Evolutionary conservation across 2,888 invertebrate genomes (phyloP).

Genomic region (Lasioglossum villosulum): DNA sequence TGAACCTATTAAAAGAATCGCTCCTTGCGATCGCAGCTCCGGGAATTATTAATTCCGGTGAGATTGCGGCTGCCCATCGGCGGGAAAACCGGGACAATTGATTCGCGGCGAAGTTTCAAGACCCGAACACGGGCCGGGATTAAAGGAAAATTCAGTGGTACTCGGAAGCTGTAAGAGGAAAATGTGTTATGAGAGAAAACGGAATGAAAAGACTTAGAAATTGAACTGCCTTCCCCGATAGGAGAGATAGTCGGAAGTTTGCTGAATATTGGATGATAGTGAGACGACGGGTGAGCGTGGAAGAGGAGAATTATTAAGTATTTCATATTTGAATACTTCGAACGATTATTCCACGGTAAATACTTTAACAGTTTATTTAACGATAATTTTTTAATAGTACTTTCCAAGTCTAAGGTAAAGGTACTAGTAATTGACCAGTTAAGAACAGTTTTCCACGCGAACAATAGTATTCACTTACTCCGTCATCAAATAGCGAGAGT

Average conservation of each 20-base stretch:
- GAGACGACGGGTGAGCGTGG: background rate
- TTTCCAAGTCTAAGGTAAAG: too few relatives aligned
- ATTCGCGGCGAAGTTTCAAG: slow-evolving; percentile 19
- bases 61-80: slow-evolving; percentile 21
- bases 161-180: slow-evolving; percentile 4
- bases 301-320: background rate
- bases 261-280: slow-evolving; percentile 8
- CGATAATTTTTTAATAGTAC: background rate
- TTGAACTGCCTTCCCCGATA: background rate
- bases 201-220: background rate
- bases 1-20: slow-evolving; percentile 37
- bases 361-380: background rate
- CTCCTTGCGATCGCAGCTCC: slow-evolving; percentile 4
- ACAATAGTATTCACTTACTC: too few relatives aligned
- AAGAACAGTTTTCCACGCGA: too few relatives aligned
- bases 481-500: too few relatives aligned
- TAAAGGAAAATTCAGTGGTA: slow-evolving; percentile 12
- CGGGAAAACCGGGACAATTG: slow-evolving; percentile 29
- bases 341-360: background rate
- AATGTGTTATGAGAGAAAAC: slow-evolving; percentile 19
- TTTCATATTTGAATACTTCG: background rate
- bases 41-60: slow-evolving; percentile 35
- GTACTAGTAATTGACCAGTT: too few relatives aligned
- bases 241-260: background rate
- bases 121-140: slow-evolving; percentile 18